Conservation (phyloP, 53 echinoderm and acorn worm species). For the Holothuria scabra region DNA sequence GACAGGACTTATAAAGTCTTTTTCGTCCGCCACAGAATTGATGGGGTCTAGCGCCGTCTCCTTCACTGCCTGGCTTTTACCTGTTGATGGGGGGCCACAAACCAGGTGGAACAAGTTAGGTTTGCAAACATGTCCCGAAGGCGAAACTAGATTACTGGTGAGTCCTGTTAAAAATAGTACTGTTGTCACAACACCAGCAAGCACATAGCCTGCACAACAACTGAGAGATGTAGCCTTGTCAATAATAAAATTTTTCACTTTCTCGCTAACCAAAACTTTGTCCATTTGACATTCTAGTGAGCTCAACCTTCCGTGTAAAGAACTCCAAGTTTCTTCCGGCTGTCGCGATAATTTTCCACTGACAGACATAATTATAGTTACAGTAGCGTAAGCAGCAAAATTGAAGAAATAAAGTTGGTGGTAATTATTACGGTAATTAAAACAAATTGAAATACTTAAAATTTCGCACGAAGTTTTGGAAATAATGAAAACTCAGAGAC, state of each 20-base stretch:
- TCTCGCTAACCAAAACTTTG: conserved; percentile 2
- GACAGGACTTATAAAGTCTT: background rate
- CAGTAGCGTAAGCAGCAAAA: too few relatives aligned
- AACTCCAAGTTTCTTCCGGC: conserved; percentile 27
- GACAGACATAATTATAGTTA: background rate
- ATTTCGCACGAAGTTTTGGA: too few relatives aligned
- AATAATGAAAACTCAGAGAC: too few relatives aligned
- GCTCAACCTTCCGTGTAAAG: background rate
- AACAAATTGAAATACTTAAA: too few relatives aligned
- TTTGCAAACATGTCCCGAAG: conserved; percentile 6
- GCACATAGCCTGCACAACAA: too few relatives aligned
- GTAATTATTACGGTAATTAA: too few relatives aligned
- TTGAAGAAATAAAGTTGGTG: too few relatives aligned
- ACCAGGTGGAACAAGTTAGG: conserved; percentile 22
- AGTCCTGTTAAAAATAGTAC: background rate
- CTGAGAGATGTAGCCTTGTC: background rate
- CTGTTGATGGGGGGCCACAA: conserved; percentile 21
- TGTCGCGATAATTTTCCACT: background rate
- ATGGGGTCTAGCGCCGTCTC: background rate
- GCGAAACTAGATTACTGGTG: conserved; percentile 1
- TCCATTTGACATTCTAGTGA: conserved; percentile 9
- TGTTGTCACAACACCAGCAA: background rate
- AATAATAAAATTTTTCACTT: background rate
- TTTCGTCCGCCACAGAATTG: background rate
- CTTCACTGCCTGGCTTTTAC: conserved; percentile 30